Base-by-base conservation (phyloP, 2,888 invertebrate species). In the Argyresthia goedartella region DNA sequence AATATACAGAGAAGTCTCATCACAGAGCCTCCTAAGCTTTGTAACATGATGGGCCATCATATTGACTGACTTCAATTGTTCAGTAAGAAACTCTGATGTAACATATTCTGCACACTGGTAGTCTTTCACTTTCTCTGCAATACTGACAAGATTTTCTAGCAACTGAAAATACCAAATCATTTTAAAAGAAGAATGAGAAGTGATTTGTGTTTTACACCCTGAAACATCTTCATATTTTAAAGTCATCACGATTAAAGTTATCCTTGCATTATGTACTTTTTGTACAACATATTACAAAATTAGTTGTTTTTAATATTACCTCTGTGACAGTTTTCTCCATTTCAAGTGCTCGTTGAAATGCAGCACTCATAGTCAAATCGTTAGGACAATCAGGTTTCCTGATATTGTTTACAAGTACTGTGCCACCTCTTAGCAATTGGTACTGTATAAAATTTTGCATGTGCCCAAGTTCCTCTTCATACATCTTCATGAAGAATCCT, bases 401-500 rank as follows among this genome's bases (percentile, higher is more conserved):
- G 45, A 67, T 49, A 25, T 59, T 61, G 51, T 53, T 56, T 50
- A 72, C 58, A 4, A 57, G 42, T 16, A 66, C 63, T 10, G 15
- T 59, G 8, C 68, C 71, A 15, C 71, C 71, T 52, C 72, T 59
- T 13, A 62, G 55, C 45, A 73, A 56, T 51, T 74, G 74, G 56
- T 73, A 74, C 13, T 66, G 60, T 35, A 73, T 63, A 15, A 73
- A 63, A 47, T 60, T 57, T 51, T 66, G 61, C 67, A 67, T 68
- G 50, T 74, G 73, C 14, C 56, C 55, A 8, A 72, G 52, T 59
- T 73, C 73, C 53, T 73, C 72, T 13, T 67, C 56, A 56, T 66
- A 71, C 72, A 73, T 71, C 56, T 60, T 67, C 68, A 73, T 70
- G 52, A 71, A 73, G 53, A 64, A 71, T 0, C 66, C 67, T 10